Evolutionary conservation across 1,140 invertebrate species (phyloP), one percentile per base, ranked within the genome.

Genomic region (Lepidurus couesii): DNA sequence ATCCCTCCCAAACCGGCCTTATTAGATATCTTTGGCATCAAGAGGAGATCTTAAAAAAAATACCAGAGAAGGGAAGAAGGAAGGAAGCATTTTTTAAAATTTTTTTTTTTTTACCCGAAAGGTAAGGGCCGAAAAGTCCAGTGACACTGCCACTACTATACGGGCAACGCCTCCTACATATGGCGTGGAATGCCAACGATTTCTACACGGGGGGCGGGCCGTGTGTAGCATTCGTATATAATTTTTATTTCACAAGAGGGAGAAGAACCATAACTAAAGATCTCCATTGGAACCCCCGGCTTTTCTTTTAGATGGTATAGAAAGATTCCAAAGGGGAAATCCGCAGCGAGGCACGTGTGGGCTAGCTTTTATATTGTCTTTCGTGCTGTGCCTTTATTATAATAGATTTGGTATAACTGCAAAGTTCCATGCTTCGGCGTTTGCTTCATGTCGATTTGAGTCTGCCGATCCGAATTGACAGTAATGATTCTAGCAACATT

Each of bases 151-250:
- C 13, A 16, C 6, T 65, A 65, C 53, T 65, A 47, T 65, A 47
- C 45, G 16, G 45, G 16, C 16, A 65, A 65, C 53, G 53, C 53
- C 53, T 21, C 53, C 53, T 21, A 65, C 53, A 16, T 65, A 65
- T 65, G 53, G 53, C 53, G 53, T 65, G 53, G 53, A 65, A 65
- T 65, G 53, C 53, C 53, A 65, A 65, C 53, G 21, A 65, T 65
- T 65, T 65, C 53, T 65, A 65, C 53, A 65, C 53, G 53, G 53
- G 53, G 53, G 53, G 53, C 53, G 53, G 53, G 53, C 21, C 53
- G 13, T 65, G 53, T 65, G 21, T 65, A 65, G 53, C 53, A 65
- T 65, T 65, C 53, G 53, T 65, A 21, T 9, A 65, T 65, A 65
- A 7, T 65, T 65, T 65, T 65, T 65, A 1, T 65, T 65, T 65